Percentiles rank a stretch among this genome's conserved stretches.
These are phyloP conservation scores for Gephyroberyx darwinii DNA, from an alignment of 2,797 vertebrate species.

Conservation along the genomic window DNA sequence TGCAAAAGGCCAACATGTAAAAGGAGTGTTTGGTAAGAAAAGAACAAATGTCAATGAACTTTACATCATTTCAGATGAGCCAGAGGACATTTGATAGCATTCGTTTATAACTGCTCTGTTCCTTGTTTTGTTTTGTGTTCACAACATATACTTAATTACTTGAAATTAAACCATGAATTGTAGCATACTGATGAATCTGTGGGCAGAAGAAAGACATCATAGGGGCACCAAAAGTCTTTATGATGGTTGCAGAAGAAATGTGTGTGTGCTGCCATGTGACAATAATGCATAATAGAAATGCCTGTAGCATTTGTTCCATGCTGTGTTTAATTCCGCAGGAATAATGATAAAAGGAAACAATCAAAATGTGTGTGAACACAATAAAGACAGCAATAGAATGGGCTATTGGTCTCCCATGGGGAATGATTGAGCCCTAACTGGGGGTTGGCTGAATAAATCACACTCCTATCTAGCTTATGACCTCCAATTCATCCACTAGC, in stretches of 20 bases:
- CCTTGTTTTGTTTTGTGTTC: conserved; percentile 26
- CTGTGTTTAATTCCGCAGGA: conserved; percentile 84
- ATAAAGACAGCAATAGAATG: conserved; percentile 75
- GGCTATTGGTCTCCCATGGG: conserved; percentile 75
- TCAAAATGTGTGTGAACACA: conserved; percentile 80
- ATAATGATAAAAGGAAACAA: conserved; percentile 84
- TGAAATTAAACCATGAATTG: conserved; percentile 59
- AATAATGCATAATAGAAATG: conserved; percentile 78
- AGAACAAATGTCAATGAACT: conserved; percentile 72
- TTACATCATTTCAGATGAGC: conserved; percentile 65
- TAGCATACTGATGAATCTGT: conserved; percentile 55
- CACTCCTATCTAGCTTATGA: conserved; percentile 69
- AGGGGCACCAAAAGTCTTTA: conserved; percentile 61
- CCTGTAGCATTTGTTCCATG: conserved; percentile 82
- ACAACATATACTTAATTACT: conserved; percentile 40
- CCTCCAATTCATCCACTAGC: conserved; percentile 58
- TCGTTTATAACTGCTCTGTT: conserved; percentile 44
- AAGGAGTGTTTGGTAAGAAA: conserved; percentile 54
- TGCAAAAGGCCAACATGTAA: conserved; percentile 75
- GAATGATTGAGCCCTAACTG: conserved; percentile 77
- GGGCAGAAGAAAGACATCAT: conserved; percentile 18
- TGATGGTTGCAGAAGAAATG: conserved; percentile 73
- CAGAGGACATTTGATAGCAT: conserved; percentile 27
- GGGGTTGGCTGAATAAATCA: conserved; percentile 76
- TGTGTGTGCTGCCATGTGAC: conserved; percentile 71